Conservation (phyloP, 2,797 vertebrate genomes). For the Cossypha caffra region DNA sequence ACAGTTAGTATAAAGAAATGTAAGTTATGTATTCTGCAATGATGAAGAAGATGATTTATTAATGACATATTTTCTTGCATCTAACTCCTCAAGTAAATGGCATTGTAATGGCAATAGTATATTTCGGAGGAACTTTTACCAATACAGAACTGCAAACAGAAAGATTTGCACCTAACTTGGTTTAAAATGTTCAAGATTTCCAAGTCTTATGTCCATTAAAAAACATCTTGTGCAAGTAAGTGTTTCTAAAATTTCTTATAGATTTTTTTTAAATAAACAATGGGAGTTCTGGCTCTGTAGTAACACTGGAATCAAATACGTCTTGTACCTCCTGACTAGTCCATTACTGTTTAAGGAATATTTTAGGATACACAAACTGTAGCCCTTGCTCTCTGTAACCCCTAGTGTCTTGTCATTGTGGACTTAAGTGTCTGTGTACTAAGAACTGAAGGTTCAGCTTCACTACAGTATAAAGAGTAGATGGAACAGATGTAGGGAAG, state of each 20-base stretch:
- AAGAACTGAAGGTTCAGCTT: neutral
- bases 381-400: fast-evolving
- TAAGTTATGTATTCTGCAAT: neutral
- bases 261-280: neutral
- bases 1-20: neutral
- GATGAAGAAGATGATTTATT: neutral
- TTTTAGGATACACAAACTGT: neutral
- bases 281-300: neutral
- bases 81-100: neutral
- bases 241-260: neutral
- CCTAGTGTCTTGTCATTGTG: fast-evolving
- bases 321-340: neutral
- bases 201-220: neutral
- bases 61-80: neutral
- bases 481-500: neutral
- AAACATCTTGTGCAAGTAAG: neutral
- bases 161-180: neutral
- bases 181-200: neutral
- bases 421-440: neutral
- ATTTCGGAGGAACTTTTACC: neutral
- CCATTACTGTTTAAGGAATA: neutral
- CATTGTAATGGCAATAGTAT: neutral
- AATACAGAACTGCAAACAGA: neutral
- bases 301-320: neutral
- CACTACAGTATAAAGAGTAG: fast-evolving